Evolutionary conservation across 2,797 vertebrate genomes (phyloP).

Genomic region (Arnoldichthys spilopterus): DNA sequence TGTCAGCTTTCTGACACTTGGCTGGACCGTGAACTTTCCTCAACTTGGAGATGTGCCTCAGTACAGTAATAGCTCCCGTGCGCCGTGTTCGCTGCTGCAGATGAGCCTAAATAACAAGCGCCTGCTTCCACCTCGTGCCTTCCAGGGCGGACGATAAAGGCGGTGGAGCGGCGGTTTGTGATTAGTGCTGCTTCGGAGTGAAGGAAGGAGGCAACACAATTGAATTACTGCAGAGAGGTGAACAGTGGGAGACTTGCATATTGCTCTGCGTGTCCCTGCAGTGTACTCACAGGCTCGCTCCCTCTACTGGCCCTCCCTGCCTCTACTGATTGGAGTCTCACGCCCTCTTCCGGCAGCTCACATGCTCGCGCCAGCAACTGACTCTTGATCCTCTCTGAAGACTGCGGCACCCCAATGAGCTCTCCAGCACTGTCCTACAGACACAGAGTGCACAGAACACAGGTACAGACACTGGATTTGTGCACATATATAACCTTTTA

Average conservation of each 20-base stretch:
- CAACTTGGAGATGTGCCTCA: constrained; percentile 40
- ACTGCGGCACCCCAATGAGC: constrained; percentile 31
- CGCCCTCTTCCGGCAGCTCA: constrained; percentile 75
- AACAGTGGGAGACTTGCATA: constrained; percentile 35
- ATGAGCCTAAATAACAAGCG: constrained; percentile 32
- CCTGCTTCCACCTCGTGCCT: constrained; percentile 25
- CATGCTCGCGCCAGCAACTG: constrained; percentile 25
- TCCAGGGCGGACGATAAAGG: constrained; percentile 11
- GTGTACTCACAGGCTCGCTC: constrained; percentile 26
- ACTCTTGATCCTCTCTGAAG: constrained; percentile 23
- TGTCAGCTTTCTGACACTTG: constrained; percentile 57
- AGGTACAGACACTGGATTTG: too few species aligned
- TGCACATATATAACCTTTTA: too few species aligned
- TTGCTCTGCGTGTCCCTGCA: constrained; percentile 27
- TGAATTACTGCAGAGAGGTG: constrained; percentile 43
- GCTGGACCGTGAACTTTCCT: constrained; percentile 46
- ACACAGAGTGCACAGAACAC: too few species aligned
- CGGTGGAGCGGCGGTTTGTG: not conserved
- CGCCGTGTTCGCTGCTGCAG: constrained; percentile 29
- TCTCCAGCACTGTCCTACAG: not conserved
- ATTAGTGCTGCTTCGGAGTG: constrained; percentile 8
- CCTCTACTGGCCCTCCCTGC: not conserved
- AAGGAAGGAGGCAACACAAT: constrained; percentile 19
- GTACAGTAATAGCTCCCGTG: constrained; percentile 38
- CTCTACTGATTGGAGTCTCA: constrained; percentile 63